Evolutionary conservation across 2,113 vertebrate species (phyloP).

Genomic region (Spermophilus dauricus): DNA sequence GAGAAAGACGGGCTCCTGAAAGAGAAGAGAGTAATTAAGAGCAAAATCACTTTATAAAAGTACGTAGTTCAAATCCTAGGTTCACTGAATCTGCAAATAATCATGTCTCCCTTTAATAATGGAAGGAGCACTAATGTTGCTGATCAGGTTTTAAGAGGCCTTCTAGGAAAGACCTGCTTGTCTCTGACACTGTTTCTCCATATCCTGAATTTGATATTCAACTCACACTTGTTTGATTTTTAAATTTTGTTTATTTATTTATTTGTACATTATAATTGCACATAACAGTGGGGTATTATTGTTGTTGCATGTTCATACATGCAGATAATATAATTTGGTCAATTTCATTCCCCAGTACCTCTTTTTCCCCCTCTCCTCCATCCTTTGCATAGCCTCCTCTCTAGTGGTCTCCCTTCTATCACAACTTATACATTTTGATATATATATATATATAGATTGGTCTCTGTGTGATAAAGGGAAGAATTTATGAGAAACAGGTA

Average conservation of each 20-base stretch:
- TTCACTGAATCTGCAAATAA: background rate
- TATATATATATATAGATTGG: background rate
- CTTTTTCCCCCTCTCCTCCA: too few species aligned
- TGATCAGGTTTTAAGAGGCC: background rate
- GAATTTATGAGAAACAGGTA: constrained; percentile 1
- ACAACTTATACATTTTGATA: background rate
- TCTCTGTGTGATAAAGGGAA: background rate
- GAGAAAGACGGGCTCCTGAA: background rate
- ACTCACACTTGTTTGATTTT: background rate
- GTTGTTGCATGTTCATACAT: too few species aligned
- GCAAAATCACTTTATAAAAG: constrained; percentile 39
- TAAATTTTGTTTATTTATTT: background rate
- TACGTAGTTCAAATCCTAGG: background rate
- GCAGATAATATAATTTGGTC: too few species aligned
- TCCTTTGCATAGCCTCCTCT: too few species aligned
- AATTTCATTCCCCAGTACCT: too few species aligned
- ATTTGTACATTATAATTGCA: too few species aligned
- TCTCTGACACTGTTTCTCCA: background rate
- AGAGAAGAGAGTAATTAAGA: background rate
- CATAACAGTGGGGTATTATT: too few species aligned
- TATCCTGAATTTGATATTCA: background rate
- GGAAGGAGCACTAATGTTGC: background rate
- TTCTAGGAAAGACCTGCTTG: background rate
- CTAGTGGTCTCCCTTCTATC: background rate
- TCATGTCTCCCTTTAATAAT: background rate